Evolutionary conservation across 2,797 vertebrate genomes (phyloP), one percentile per base, ranked within the genome.

Genomic region (Sternotherus odoratus): DNA sequence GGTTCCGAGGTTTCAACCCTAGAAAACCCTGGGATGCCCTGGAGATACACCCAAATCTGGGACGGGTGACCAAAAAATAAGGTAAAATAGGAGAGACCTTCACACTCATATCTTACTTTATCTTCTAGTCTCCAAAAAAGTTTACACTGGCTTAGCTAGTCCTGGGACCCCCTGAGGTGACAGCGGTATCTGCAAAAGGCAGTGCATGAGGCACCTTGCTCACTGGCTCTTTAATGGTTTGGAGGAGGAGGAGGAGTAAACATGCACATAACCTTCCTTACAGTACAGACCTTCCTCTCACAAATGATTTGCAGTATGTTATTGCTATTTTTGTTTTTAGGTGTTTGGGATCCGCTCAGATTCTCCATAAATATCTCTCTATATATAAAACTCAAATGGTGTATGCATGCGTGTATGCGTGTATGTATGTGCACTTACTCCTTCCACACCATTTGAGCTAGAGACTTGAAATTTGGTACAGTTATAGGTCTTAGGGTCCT

Each of bases 1-100:
- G 83, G 30, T 85, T 30, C 60, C 54, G 30, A 77, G 54, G 30
- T 86, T 93, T 79, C 48, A 88, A 88, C 91, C 36, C 84, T 60
- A 12, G 30, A 74, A 74, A 79, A 89, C n/a, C 19, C 28, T 85
- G 72, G 28, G 10, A 60, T 90, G 91, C 83, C 83, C 50, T 60
- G 86, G 49, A 87, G 83, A 78, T 48, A 46, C 6, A 43, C 3
- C 3, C 2, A 79, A 75, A 15, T 4, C 46, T 89, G 23, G 92
- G 79, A 33, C 28, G 36, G 86, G 50, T 8, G 74, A 85, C 8
- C 17, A 85, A 87, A 5, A 0, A 0, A 26, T 78, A 60, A 5
- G 8, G 28, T 24, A 83, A 50, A 5, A 63, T 75, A 94, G 19
- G 7, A 12, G 12, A 2, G 78, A 86, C 82, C 26, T 46, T 75